These are phyloP conservation scores for Drosophila histrio DNA, from an alignment of 2,888 invertebrate genomes.

Conservation along the genomic window DNA sequence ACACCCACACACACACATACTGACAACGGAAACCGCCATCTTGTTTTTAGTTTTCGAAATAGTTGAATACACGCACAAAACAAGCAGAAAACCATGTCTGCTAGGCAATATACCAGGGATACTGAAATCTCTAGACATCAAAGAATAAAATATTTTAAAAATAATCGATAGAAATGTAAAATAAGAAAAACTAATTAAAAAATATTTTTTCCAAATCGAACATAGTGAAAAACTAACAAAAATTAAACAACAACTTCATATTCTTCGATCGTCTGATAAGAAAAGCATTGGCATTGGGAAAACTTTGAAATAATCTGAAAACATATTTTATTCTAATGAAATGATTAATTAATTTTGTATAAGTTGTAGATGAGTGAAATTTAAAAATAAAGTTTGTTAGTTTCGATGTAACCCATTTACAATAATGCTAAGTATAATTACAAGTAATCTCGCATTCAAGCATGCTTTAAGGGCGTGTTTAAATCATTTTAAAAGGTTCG, in stretches of 20 bases:
- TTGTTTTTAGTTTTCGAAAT: conserved; percentile 70
- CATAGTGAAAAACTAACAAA: too few relatives aligned
- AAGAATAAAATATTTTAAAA: neutral
- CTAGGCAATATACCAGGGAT: conserved; percentile 2
- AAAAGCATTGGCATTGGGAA: neutral
- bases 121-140: neutral
- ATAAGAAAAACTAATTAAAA: neutral
- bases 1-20: conserved; percentile 3
- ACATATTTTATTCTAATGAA: neutral
- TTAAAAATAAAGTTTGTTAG: conserved; percentile 11
- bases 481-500: conserved; percentile 34
- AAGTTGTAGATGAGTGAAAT: conserved; percentile 20
- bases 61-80: conserved; percentile 56
- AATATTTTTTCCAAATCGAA: too few relatives aligned
- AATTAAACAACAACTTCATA: too few relatives aligned
- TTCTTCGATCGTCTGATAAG: too few relatives aligned
- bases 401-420: conserved; percentile 37
- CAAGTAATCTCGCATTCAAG: neutral
- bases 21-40: conserved; percentile 52
- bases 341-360: neutral
- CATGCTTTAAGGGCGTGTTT: conserved; percentile 39
- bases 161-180: neutral
- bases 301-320: neutral
- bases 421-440: conserved; percentile 32
- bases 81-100: conserved; percentile 35